A percentile compares a stretch with the other conserved stretches of the same genome.
Conservation (phyloP, 35 echinoderm and acorn worm genomes). For the Acanthaster planci region DNA sequence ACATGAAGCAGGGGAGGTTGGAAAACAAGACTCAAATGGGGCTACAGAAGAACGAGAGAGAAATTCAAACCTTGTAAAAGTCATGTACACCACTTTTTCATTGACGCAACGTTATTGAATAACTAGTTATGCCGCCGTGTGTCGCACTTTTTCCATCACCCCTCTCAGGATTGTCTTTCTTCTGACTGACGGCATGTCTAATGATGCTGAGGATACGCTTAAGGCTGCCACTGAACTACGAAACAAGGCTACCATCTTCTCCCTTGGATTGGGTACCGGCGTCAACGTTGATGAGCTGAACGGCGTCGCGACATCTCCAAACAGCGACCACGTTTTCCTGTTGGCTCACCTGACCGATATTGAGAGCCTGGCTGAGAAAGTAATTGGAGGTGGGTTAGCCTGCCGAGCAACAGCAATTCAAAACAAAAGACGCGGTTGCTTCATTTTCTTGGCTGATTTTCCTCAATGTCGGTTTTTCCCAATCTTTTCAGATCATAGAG, state of each 20-base stretch:
- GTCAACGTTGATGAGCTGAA: not conserved
- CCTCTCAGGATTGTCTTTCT: not conserved
- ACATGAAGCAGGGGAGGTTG: too few species aligned
- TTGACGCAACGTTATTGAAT: too few species aligned
- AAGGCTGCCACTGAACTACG: not conserved
- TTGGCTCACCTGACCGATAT: not conserved
- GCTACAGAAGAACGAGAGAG: too few species aligned
- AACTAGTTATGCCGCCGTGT: too few species aligned
- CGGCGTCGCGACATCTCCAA: not conserved
- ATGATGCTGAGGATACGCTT: not conserved
- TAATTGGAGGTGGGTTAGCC: not conserved
- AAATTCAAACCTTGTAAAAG: too few species aligned
- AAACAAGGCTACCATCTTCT: not conserved
- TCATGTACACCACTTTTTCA: too few species aligned
- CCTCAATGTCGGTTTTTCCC: not conserved
- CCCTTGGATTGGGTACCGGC: not conserved
- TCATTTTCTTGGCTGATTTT: not conserved
- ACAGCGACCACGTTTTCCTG: not conserved
- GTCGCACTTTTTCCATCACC: not conserved
- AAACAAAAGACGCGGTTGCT: not conserved
- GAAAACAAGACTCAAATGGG: too few species aligned
- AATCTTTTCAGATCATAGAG: constrained; percentile 33
- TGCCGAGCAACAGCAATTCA: not conserved
- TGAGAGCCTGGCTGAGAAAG: not conserved
- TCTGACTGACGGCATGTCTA: not conserved